Percentiles rank a stretch among this genome's conserved stretches.
Conservation (phyloP, 2,113 vertebrate genomes). For the Antennarius striatus region DNA sequence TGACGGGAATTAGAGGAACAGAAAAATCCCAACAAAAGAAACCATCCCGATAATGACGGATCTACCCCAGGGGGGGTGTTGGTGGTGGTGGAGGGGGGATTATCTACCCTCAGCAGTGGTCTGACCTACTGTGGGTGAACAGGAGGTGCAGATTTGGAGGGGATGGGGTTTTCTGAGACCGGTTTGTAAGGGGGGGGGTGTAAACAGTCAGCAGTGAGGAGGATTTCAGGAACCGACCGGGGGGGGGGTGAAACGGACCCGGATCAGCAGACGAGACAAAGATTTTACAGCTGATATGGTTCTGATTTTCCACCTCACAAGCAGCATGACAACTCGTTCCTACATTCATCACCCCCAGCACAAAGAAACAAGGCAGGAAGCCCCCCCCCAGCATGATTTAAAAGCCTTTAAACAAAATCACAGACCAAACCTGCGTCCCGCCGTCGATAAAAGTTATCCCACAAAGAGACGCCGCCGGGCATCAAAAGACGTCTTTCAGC, state of each 20-base stretch:
- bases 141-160: slow-evolving; percentile 8
- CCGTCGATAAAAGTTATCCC: slow-evolving; percentile 20
- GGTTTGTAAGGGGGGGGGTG: background rate
- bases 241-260: slow-evolving; percentile 17
- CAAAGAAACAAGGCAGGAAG: slow-evolving; percentile 14
- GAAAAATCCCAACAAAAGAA: slow-evolving; percentile 4
- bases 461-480: slow-evolving; percentile 16
- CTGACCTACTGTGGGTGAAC: background rate
- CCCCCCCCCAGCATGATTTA: background rate
- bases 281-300: slow-evolving; percentile 62
- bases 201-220: background rate
- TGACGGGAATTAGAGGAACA: background rate
- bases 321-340: background rate
- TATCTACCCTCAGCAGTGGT: slow-evolving; percentile 11
- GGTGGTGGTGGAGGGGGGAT: slow-evolving; percentile 24
- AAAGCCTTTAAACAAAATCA: background rate
- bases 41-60: slow-evolving; percentile 8
- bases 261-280: slow-evolving; percentile 61
- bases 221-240: background rate
- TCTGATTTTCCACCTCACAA: slow-evolving; percentile 35
- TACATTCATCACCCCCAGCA: slow-evolving; percentile 9
- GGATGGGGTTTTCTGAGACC: background rate
- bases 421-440: slow-evolving; percentile 10
- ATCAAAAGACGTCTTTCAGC: slow-evolving; percentile 33
- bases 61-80: background rate